Base-by-base conservation (phyloP, 2,797 vertebrate species). In the Enteromius mattozi region DNA sequence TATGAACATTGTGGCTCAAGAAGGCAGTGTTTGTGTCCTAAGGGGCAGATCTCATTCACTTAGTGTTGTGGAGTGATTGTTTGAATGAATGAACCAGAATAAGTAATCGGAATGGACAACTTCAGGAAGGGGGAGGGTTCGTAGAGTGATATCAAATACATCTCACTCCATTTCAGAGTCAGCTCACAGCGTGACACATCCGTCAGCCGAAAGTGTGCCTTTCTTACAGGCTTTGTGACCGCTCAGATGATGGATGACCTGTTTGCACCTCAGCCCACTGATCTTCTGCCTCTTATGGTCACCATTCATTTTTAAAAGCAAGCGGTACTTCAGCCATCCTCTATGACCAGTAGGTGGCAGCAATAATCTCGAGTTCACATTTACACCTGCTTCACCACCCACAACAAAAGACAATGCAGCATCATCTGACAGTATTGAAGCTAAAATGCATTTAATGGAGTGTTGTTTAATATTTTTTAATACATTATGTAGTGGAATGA, bases 371-470 rank as follows among this genome's bases (percentile, higher is more conserved):
- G 2, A 37, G 14, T 19, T 81, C 80, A 61, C 47, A 37, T 30
- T 16, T 13, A 27, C 81, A 66, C 71, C 4, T 24, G 16, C 42
- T 47, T 74, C 21, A 27, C 12, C 56, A 27, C 27, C 16, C 30
- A 17, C 69, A 33, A 6, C 2, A 3, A 71, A 81, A 30, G n/a
- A 24, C 24, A 24, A 76, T 54, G 45, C 59, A 27, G n/a, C 14
- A 30, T 12, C 65, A 42, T 75, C 14, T 0, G 56, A 82, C 80
- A 82, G 81, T 82, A 75, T 75, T 82, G 59, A 82, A 40, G 40
- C 27, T 75, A n/a, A 72, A 71, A 83, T n/a, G 45, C 16, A 72
- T 49, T 81, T 33, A 35, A 47, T n/a, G 27, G 42, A 13, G 40
- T 37, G 63, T 80, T 2, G 27, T 81, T 51, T 81, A 30, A 61